Base-by-base conservation (phyloP, 2,797 vertebrate genomes). In the Chaenodraco wilsoni region DNA sequence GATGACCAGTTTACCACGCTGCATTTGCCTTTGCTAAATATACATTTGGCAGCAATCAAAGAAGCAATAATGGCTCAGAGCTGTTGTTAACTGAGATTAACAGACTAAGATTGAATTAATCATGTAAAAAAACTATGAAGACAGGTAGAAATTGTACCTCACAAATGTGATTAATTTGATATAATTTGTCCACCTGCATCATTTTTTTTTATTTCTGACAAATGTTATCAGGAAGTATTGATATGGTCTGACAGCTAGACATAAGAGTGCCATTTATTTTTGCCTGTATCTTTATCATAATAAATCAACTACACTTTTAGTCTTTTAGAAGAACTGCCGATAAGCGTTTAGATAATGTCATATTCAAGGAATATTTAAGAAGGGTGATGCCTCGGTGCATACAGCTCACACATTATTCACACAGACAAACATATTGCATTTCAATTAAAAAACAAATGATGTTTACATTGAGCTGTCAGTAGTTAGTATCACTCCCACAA, bases 401-500 rank as follows among this genome's bases (percentile, higher is more conserved):
- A n/a, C 48, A 31, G 3, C 51, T 61, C 5, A 9, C 17, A 43
- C 23, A 50, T 57, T 15, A 12, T 2, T 48, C 3, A 44, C 37
- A 11, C 14, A 61, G 27, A 45, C 19, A 71, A 46, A 63, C 0
- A 77, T 9, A 44, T 21, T 57, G 21, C 23, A 58, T 6, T 79
- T 55, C 4, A 48, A 49, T 50, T 13, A 31, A 68, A 57, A 70
- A 70, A 41, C 6, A 76, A 77, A 69, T 23, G 15, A 73, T 74
- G 92, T 95, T 97, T 95, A 99, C 98, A 75, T 50, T 44, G 85
- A 75, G 79, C 81, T 81, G 69, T 94, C 90, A 56, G 93, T 84
- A 21, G 81, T 89, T 67, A 96, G 79, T 54, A 95, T 91, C 76
- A 96, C 93, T 80, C 97, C 97, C 81, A 97, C 91, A 62, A 99